Conservation (phyloP, 2,113 vertebrate genomes). For the Hippolais icterina region DNA sequence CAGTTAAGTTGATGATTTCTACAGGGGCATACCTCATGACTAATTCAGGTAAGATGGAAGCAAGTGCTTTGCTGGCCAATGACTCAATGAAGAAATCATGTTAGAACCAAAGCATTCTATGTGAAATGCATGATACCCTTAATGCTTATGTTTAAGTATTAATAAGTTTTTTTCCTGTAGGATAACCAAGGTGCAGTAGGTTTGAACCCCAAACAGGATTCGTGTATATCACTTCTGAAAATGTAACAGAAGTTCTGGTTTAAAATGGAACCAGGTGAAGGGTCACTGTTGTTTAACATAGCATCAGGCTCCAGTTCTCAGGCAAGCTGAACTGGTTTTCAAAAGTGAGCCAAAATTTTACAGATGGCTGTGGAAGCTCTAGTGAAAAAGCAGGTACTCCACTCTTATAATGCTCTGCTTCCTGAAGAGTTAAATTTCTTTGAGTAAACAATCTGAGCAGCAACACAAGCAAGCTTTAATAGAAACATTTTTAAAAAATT, state of each 20-base stretch:
- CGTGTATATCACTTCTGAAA: slow-evolving; percentile 29
- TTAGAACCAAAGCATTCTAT: slow-evolving; percentile 60
- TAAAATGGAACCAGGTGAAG: background rate
- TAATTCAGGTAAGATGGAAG: slow-evolving; percentile 63
- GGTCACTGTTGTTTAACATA: background rate
- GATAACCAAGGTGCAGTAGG: slow-evolving; percentile 16
- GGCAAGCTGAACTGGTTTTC: background rate
- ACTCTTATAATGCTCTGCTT: background rate
- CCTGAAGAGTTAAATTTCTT: background rate
- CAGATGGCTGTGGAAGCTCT: background rate
- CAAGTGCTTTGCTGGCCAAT: slow-evolving; percentile 40
- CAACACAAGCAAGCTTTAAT: background rate
- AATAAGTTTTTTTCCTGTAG: slow-evolving; percentile 48
- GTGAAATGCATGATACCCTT: slow-evolving; percentile 76
- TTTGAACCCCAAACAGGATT: slow-evolving; percentile 25
- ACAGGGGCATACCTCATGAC: slow-evolving; percentile 48
- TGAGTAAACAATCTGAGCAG: background rate
- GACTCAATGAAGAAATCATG: slow-evolving; percentile 60
- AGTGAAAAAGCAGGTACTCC: background rate
- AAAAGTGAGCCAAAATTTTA: background rate
- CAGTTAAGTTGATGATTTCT: slow-evolving; percentile 61
- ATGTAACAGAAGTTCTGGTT: slow-evolving; percentile 45
- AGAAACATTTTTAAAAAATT: background rate
- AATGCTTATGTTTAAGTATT: slow-evolving; percentile 75
- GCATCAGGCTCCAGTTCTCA: background rate